Evolutionary conservation across 2,797 vertebrate species (phyloP).

Genomic region (Anabacerthia variegaticeps): DNA sequence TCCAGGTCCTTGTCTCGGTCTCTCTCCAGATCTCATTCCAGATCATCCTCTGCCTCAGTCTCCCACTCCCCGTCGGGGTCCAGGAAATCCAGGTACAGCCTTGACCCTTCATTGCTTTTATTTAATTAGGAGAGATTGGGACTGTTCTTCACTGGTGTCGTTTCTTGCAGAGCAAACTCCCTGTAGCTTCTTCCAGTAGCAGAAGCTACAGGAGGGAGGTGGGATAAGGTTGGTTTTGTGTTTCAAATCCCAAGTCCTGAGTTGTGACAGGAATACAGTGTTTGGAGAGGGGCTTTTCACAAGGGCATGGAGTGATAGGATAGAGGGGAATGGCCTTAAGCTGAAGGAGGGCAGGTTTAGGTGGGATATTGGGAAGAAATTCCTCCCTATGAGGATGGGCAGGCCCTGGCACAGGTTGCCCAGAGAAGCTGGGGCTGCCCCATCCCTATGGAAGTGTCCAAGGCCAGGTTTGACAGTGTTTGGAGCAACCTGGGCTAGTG

Average conservation of each 20-base stretch:
- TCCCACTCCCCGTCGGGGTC: slow-evolving; percentile 84
- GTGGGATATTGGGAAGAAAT: neutral
- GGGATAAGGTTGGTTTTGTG: neutral
- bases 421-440: neutral
- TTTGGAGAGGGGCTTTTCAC: neutral
- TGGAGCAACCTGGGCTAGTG: rapidly evolving
- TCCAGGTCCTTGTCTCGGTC: slow-evolving; percentile 82
- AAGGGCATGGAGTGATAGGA: neutral
- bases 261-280: rapidly evolving
- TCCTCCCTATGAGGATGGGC: rapidly evolving
- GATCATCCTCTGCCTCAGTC: slow-evolving; percentile 79
- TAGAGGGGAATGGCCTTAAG: neutral
- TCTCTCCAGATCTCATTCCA: slow-evolving; percentile 67
- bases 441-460: neutral
- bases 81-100: slow-evolving; percentile 77
- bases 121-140: neutral
- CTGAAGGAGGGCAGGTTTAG: neutral
- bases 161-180: neutral
- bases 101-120: neutral
- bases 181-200: neutral
- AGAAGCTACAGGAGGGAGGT: neutral
- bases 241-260: neutral
- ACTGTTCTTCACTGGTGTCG: neutral
- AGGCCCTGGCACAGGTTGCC: neutral
- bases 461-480: too few relatives aligned